phyloP scores from a whole-genome alignment of 2,797 vertebrate species.

The Knipowitschia caucasica region DNA sequence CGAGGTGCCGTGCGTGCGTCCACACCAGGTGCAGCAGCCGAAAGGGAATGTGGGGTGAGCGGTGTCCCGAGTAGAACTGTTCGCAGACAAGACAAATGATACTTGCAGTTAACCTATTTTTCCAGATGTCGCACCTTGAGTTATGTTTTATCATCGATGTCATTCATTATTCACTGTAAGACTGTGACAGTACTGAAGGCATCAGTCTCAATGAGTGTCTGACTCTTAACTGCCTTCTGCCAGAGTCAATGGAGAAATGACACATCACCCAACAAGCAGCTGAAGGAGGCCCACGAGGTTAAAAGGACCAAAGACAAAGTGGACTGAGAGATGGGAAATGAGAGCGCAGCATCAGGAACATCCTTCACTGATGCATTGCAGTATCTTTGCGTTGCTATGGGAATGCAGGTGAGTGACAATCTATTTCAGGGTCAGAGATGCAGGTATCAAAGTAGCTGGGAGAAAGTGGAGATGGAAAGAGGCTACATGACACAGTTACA shows the following conservation, averaged over 20 bases:
- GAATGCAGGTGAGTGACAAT: constrained; percentile 37
- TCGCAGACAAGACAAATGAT: constrained; percentile 41
- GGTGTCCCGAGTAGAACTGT: constrained; percentile 98
- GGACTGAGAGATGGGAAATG: constrained; percentile 1
- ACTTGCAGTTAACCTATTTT: constrained; percentile 33
- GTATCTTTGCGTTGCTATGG: constrained; percentile 34
- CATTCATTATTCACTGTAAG: constrained; percentile 25
- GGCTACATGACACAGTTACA: neutral
- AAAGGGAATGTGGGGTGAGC: constrained; percentile 98
- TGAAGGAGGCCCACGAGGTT: constrained; percentile 13
- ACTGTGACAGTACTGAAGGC: constrained; percentile 4
- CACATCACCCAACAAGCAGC: constrained; percentile 2
- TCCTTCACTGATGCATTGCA: constrained; percentile 23
- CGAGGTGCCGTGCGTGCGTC: constrained; percentile 97
- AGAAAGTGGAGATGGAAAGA: constrained; percentile 12
- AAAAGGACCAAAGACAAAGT: constrained; percentile 7
- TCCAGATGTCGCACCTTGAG: constrained; percentile 17
- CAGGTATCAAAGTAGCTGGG: constrained; percentile 17
- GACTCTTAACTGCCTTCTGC: constrained; percentile 5
- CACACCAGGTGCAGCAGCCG: constrained; percentile 98
- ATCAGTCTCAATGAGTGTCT: constrained; percentile 14
- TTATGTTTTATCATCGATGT: constrained; percentile 11
- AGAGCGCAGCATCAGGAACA: constrained; percentile 12
- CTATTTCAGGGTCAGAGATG: constrained; percentile 42
- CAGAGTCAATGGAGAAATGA: constrained; percentile 13